These are phyloP conservation scores for Diaphora mendica DNA, from an alignment of 2,888 invertebrate species.

Conservation along the genomic window DNA sequence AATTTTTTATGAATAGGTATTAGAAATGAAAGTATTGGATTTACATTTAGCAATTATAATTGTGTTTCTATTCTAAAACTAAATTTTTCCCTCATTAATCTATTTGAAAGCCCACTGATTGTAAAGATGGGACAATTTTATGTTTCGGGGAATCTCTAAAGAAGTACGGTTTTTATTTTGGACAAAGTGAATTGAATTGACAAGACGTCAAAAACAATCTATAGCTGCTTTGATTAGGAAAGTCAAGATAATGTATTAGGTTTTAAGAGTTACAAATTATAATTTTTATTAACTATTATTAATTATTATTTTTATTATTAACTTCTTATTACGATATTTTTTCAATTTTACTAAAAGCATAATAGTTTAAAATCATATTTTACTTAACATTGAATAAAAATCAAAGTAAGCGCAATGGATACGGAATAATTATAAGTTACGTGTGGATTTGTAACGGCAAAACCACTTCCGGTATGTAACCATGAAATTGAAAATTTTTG, in stretches of 20 bases:
- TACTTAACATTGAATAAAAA: background rate
- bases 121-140: background rate
- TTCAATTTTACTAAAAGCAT: background rate
- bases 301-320: too few relatives aligned
- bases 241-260: too few relatives aligned
- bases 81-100: background rate
- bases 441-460: slow-evolving; percentile 14
- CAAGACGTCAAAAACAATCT: too few relatives aligned
- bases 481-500: slow-evolving; percentile 10
- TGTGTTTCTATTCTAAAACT: background rate
- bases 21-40: background rate
- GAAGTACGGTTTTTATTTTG: background rate
- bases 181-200: too few relatives aligned
- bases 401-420: background rate
- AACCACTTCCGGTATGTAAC: background rate
- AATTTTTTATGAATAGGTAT: background rate
- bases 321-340: background rate
- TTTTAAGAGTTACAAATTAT: too few relatives aligned
- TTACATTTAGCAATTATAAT: background rate
- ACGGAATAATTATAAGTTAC: slow-evolving; percentile 7
- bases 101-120: background rate
- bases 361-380: background rate
- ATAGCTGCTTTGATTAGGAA: background rate
- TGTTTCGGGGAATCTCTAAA: background rate
- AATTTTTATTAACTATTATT: too few relatives aligned